Percentiles rank a stretch among this genome's conserved stretches.
Conservation (phyloP, 2,888 invertebrate species). For the Litoditis marina region DNA sequence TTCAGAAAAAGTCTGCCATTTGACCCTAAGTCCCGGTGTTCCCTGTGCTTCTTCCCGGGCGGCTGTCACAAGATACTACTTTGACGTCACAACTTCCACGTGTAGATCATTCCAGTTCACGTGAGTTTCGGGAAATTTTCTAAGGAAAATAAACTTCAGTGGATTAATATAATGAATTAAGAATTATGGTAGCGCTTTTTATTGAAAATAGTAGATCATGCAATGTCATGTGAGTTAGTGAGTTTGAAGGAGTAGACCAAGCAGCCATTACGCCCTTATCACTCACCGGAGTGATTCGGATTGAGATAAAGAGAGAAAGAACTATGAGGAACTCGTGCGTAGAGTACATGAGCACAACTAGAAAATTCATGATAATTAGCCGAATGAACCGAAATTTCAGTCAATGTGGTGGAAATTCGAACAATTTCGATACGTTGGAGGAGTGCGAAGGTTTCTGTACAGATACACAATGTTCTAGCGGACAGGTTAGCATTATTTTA, state of each 20-base stretch:
- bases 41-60: constrained; percentile 40
- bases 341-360: no score
- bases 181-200: not conserved
- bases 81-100: constrained; percentile 37
- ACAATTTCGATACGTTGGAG: constrained; percentile 58
- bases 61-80: constrained; percentile 41
- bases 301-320: no score
- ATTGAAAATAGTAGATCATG: not conserved
- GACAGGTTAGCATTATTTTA: constrained; percentile 38
- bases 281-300: no score
- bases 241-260: no score
- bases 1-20: constrained; percentile 38
- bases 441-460: constrained; percentile 62
- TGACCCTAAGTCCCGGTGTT: constrained; percentile 34
- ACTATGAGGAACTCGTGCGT: no score
- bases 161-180: not conserved
- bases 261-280: no score
- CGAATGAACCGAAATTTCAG: no score
- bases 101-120: constrained; percentile 48
- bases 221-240: no score
- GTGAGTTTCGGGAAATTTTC: no score
- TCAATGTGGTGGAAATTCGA: constrained; percentile 60
- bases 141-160: not conserved
- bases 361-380: no score
- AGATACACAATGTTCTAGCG: constrained; percentile 54